Evolutionary conservation across 1,140 invertebrate genomes (phyloP), one percentile per base, ranked within the genome.

Genomic region (Gonioctena quinquepunctata): DNA sequence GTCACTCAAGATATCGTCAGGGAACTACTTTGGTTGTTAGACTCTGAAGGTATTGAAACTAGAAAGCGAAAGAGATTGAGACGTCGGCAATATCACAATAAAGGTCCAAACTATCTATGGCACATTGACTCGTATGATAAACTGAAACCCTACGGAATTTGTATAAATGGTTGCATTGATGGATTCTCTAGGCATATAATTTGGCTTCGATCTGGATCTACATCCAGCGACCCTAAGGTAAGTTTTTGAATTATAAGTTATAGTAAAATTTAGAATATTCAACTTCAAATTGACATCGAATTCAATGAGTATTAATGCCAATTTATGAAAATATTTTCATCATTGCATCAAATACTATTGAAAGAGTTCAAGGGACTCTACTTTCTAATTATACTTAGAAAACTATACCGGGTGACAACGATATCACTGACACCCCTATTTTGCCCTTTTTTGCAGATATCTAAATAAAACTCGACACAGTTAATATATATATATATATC

Each of bases 31-130:
- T 23, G 23, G 19, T 22, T 22, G 1, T 22, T 59, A 59, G 21
- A 59, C 21, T 16, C 50, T 52, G 5, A 33, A 11, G 28, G 28
- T 28, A 28, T 33, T 33, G 28, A 33, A 33, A 33, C 28, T 33
- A 7, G 69, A 1, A n/a, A 21, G 59, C 21, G 64, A 7, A 65
- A 65, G 19, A 13, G 69, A 26, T 25, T 70, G 16, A 23, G 64
- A 11, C 19, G 69, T n/a, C 26, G 69, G 48, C 69, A 71, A 52
- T 71, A 71, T 21, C 11, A 25, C 33, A 71, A 61, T 50, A 71
- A 64, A 11, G 69, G 56, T 6, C 69, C 69, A 5, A 71, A 71
- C 25, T 61, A n/a, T 68, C 11, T 71, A 6, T 71, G 69, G 69
- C 69, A 71, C 48, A 33, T 61, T 2, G 68, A 71, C 18, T 59